These are phyloP conservation scores for Saxidomus purpurata DNA, from an alignment of 1,140 invertebrate genomes.

Conservation along the genomic window DNA sequence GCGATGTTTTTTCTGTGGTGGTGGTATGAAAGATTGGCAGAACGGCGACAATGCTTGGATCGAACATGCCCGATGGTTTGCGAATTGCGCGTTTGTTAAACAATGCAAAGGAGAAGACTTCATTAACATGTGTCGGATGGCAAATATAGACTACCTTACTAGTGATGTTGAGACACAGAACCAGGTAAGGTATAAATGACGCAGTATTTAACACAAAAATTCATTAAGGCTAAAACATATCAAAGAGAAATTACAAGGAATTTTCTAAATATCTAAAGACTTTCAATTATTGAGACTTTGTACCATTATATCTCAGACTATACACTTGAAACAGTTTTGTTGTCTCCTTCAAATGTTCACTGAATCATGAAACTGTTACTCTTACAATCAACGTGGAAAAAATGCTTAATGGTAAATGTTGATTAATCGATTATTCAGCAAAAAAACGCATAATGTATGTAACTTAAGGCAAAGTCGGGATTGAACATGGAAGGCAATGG, in stretches of 20 bases:
- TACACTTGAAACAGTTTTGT: background rate
- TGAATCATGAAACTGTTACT: background rate
- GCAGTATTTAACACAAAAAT: background rate
- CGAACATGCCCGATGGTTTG: slow-evolving; percentile 95
- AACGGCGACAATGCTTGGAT: slow-evolving; percentile 94
- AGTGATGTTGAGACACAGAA: background rate
- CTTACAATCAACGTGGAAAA: too few relatives aligned
- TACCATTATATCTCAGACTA: background rate
- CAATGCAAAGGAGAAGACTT: slow-evolving; percentile 92
- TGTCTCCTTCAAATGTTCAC: background rate
- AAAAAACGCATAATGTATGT: background rate
- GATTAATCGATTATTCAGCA: background rate
- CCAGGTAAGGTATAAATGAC: background rate
- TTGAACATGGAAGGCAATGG: background rate
- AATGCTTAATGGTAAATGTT: background rate
- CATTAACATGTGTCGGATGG: slow-evolving; percentile 72
- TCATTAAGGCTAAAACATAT: background rate
- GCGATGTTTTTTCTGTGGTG: slow-evolving; percentile 94
- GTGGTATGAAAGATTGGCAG: slow-evolving; percentile 95
- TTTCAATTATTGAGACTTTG: background rate
- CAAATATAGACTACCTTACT: background rate
- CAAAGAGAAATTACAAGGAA: background rate
- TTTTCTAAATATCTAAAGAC: too few relatives aligned
- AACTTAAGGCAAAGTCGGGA: background rate
- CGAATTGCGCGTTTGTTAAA: slow-evolving; percentile 92